Percentiles rank a stretch among this genome's conserved stretches.
These are phyloP conservation scores for Tetragnatha montana DNA, from an alignment of 2,888 invertebrate species.

Conservation along the genomic window DNA sequence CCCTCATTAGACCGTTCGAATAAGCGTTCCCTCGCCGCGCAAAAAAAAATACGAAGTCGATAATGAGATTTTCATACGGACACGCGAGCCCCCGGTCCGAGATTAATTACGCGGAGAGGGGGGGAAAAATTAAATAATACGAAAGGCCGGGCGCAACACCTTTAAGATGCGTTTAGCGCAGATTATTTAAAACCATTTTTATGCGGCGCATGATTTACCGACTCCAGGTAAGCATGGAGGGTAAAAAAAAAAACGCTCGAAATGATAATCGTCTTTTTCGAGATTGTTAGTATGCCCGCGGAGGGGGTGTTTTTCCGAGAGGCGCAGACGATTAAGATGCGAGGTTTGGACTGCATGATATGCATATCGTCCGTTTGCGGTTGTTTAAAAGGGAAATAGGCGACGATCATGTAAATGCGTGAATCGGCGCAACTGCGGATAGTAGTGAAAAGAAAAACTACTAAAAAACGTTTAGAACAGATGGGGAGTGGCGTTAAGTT, in stretches of 20 bases:
- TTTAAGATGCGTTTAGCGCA: slow-evolving; percentile 1
- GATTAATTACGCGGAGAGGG: slow-evolving; percentile 62
- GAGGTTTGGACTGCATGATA: neutral
- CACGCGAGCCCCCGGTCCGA: slow-evolving; percentile 61
- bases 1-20: slow-evolving; percentile 63
- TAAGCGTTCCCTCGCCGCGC: slow-evolving; percentile 43
- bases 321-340: neutral
- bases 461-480: no score
- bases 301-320: neutral
- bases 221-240: neutral
- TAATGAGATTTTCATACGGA: slow-evolving; percentile 69
- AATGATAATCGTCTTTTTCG: neutral
- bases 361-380: no score
- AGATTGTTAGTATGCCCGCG: neutral
- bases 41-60: slow-evolving; percentile 58
- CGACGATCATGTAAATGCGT: no score
- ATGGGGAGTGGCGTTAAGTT: no score
- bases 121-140: slow-evolving; percentile 35
- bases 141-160: slow-evolving; percentile 28
- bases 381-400: no score
- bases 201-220: neutral
- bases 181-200: slow-evolving; percentile 21
- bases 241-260: neutral
- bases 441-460: no score
- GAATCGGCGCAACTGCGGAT: no score